Evolutionary conservation across 2,888 invertebrate species (phyloP).

Genomic region (Xanthorhoe designata): DNA sequence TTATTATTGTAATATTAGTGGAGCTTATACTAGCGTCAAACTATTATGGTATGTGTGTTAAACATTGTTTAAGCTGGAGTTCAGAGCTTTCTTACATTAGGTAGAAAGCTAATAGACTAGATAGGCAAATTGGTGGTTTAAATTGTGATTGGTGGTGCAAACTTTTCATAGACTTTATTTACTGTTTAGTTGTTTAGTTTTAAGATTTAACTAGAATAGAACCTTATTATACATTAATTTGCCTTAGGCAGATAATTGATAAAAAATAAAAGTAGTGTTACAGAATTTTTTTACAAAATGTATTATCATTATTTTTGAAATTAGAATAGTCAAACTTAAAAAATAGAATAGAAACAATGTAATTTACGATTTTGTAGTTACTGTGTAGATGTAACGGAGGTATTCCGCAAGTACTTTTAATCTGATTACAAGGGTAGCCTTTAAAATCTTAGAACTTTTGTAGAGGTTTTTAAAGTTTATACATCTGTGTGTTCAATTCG

Average conservation of each 20-base stretch:
- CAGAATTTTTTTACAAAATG: constrained; percentile 48
- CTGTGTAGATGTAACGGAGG: constrained; percentile 69
- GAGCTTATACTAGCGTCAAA: constrained; percentile 65
- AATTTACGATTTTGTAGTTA: constrained; percentile 64
- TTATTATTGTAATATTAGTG: constrained; percentile 69
- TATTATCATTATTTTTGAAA: constrained; percentile 45
- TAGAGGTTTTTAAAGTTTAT: constrained; percentile 56
- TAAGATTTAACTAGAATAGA: constrained; percentile 64
- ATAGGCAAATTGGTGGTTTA: constrained; percentile 63
- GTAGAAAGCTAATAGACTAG: constrained; percentile 68
- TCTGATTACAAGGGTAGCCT: constrained; percentile 69
- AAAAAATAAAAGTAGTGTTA: constrained; percentile 49
- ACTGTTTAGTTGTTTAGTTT: constrained; percentile 70
- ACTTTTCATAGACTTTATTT: constrained; percentile 66
- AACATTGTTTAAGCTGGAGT: constrained; percentile 42
- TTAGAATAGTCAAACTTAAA: constrained; percentile 57
- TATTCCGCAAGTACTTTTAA: constrained; percentile 62
- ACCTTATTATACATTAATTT: constrained; percentile 58
- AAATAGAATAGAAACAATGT: constrained; percentile 68
- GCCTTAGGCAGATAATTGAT: constrained; percentile 64
- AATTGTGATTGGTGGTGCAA: constrained; percentile 83
- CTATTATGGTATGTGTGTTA: constrained; percentile 52
- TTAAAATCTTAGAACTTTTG: constrained; percentile 62
- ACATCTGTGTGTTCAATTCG: constrained; percentile 63
- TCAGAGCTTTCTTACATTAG: constrained; percentile 48